These are phyloP conservation scores for Danio kyathit DNA, from an alignment of 2,797 vertebrate species.

Conservation along the genomic window DNA sequence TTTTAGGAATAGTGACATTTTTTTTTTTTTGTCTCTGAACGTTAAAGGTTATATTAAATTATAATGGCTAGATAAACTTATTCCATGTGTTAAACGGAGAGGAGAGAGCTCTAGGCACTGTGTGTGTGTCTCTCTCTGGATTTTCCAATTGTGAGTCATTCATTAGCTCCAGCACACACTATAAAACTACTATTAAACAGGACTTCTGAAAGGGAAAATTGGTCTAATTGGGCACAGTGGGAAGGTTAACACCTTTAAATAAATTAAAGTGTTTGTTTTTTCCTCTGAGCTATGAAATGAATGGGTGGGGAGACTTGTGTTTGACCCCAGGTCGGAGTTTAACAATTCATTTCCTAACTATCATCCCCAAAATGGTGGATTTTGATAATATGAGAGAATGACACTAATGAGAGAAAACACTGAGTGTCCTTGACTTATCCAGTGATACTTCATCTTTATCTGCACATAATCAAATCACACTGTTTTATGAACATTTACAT, in stretches of 20 bases:
- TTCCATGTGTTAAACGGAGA: slow-evolving; percentile 23
- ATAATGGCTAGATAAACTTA: slow-evolving; percentile 22
- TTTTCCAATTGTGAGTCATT: slow-evolving; percentile 64
- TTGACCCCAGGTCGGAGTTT: slow-evolving; percentile 19
- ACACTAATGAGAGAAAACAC: not conserved
- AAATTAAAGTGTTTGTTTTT: slow-evolving; percentile 27
- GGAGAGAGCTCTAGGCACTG: slow-evolving; percentile 25
- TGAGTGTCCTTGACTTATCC: not conserved
- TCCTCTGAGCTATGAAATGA: slow-evolving; percentile 15
- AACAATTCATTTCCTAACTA: slow-evolving; percentile 22
- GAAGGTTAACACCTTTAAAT: slow-evolving; percentile 35
- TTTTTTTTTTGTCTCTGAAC: slow-evolving; percentile 13
- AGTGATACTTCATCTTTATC: too few species aligned
- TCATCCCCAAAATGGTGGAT: not conserved
- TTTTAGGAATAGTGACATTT: not conserved
- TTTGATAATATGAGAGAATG: not conserved
- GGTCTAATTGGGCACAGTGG: slow-evolving; percentile 15
- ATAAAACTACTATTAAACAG: slow-evolving; percentile 37
- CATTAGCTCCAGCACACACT: slow-evolving; percentile 43
- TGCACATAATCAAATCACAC: too few species aligned
- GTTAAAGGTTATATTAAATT: slow-evolving; percentile 27
- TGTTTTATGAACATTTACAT: too few species aligned
- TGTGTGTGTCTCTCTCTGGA: slow-evolving; percentile 35
- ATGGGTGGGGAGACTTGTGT: not conserved
- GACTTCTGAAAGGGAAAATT: slow-evolving; percentile 51